phyloP scores from a whole-genome alignment of 2,888 invertebrate species.

The Diaperis boleti region DNA sequence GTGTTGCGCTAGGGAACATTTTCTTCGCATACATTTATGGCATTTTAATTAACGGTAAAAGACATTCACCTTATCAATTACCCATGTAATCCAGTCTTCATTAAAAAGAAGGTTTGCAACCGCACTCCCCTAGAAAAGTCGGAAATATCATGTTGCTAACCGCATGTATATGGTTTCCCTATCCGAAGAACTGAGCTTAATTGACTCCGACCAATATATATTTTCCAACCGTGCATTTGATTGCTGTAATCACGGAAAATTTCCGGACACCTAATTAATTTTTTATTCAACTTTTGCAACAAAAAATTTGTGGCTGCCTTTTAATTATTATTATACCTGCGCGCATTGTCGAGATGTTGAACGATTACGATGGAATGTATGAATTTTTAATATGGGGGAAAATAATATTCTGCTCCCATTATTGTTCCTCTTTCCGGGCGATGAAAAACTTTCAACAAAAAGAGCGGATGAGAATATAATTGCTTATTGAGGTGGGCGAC shows the following conservation, averaged over 20 bases:
- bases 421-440: slow-evolving; percentile 3
- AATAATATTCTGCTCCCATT: background rate
- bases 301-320: background rate
- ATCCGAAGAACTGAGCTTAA: slow-evolving; percentile 22
- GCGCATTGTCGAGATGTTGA: slow-evolving; percentile 25
- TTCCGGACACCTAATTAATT: slow-evolving; percentile 3
- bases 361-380: slow-evolving; percentile 24
- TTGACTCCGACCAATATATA: slow-evolving; percentile 11
- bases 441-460: slow-evolving; percentile 16
- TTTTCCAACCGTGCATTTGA: background rate
- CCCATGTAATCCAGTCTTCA: slow-evolving; percentile 5
- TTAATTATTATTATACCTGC: slow-evolving; percentile 23
- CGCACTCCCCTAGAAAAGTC: slow-evolving; percentile 15
- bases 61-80: background rate
- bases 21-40: slow-evolving; percentile 5
- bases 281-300: slow-evolving; percentile 6
- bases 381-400: slow-evolving; percentile 16
- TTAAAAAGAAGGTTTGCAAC: slow-evolving; percentile 4
- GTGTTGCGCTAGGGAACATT: too few species aligned
- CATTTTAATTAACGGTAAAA: background rate
- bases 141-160: slow-evolving; percentile 27
- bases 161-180: slow-evolving; percentile 27
- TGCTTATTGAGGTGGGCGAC: slow-evolving; percentile 15
- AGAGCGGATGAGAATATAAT: slow-evolving; percentile 20
- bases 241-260: background rate